Percentiles rank a stretch among this genome's conserved stretches.
Conservation (phyloP, 2,797 vertebrate genomes). For the Masticophis lateralis region DNA sequence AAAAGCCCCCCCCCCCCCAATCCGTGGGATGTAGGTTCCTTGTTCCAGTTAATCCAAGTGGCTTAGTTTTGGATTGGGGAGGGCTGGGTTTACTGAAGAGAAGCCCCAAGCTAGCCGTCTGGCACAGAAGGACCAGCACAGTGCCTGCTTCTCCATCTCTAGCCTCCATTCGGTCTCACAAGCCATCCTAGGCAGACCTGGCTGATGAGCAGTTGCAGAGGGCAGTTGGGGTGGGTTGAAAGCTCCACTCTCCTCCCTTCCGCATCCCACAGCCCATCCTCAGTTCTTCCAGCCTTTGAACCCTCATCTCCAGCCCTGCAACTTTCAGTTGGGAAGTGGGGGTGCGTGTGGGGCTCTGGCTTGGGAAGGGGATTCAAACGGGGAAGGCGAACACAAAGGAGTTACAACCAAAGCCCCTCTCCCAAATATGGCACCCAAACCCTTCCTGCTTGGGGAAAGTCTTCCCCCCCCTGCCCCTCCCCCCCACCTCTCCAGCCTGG, state of each 20-base stretch:
- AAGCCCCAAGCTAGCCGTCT: not conserved
- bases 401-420: not conserved
- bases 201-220: not conserved
- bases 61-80: not conserved
- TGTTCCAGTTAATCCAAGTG: not conserved
- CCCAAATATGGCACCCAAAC: not conserved
- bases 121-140: not conserved
- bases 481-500: not conserved
- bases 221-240: not conserved
- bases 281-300: not conserved
- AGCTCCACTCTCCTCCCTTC: not conserved
- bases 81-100: not conserved
- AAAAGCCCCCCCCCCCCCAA: no score
- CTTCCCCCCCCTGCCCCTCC: rapidly evolving
- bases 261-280: not conserved
- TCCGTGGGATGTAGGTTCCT: not conserved
- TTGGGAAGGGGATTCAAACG: not conserved
- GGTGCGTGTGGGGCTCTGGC: not conserved
- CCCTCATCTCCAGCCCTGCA: not conserved
- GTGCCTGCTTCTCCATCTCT: not conserved
- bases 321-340: not conserved
- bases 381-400: not conserved
- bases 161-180: not conserved
- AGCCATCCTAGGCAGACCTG: not conserved
- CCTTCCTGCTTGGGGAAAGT: not conserved